A percentile compares a stretch with the other conserved stretches of the same genome.
phyloP scores from a whole-genome alignment of 2,888 invertebrate genomes.

The Amphipoea lucens region DNA sequence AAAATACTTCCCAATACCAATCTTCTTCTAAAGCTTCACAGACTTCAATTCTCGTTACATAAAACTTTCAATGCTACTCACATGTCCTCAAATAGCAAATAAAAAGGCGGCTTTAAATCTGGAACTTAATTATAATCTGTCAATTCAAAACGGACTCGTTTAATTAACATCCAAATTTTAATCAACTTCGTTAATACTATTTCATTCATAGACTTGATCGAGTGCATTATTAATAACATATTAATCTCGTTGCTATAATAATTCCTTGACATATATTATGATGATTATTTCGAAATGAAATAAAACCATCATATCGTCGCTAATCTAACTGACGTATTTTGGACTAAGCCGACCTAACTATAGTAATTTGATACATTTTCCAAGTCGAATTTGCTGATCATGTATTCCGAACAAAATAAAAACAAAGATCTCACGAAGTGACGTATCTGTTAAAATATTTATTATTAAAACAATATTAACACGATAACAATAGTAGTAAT shows the following conservation, averaged over 20 bases:
- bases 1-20: background rate
- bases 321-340: too few species aligned
- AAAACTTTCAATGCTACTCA: background rate
- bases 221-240: constrained; percentile 11
- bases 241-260: constrained; percentile 14
- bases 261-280: background rate
- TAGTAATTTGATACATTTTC: background rate
- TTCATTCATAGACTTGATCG: constrained; percentile 37
- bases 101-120: background rate
- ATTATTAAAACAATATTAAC: too few species aligned
- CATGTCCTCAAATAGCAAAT: background rate
- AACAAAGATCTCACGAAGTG: too few species aligned
- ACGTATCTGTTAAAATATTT: too few species aligned
- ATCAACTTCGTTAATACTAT: constrained; percentile 32
- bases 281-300: constrained; percentile 17
- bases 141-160: constrained; percentile 29
- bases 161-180: background rate
- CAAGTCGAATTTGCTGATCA: too few species aligned
- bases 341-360: too few species aligned
- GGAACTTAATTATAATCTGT: constrained; percentile 30
- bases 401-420: too few species aligned
- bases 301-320: background rate
- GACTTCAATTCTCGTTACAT: background rate
- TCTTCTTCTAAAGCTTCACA: background rate
- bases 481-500: too few species aligned